A percentile compares a stretch with the other conserved stretches of the same genome.
Evolutionary conservation across 2,797 vertebrate genomes (phyloP).

Genomic region (Cyprinodon diabolis): DNA sequence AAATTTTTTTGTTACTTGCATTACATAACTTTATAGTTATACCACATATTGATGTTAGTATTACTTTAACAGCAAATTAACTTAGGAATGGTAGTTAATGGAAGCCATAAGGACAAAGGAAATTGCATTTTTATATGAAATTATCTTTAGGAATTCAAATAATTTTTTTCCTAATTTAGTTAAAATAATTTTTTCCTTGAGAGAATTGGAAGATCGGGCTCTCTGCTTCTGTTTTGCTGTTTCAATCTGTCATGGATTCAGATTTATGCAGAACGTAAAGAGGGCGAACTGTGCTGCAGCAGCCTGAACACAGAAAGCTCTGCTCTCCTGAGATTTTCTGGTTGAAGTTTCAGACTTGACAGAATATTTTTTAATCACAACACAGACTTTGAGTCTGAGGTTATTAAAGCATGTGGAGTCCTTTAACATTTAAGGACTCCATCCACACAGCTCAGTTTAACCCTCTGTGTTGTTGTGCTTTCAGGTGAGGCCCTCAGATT

Average conservation of each 20-base stretch:
- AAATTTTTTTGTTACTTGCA: too few relatives aligned
- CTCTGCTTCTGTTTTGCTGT: neutral
- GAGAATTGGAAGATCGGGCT: neutral
- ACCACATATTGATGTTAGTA: too few relatives aligned
- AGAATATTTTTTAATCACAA: too few relatives aligned
- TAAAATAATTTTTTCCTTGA: neutral
- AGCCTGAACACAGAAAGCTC: neutral
- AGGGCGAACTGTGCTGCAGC: neutral
- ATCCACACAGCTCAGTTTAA: constrained; percentile 13
- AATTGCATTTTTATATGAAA: too few relatives aligned
- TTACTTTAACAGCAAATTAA: too few relatives aligned
- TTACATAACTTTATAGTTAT: too few relatives aligned
- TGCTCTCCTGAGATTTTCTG: too few relatives aligned
- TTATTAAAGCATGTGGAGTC: neutral
- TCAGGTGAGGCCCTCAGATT: constrained; percentile 68
- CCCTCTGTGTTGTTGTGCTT: neutral
- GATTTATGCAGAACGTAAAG: neutral
- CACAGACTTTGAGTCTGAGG: too few relatives aligned
- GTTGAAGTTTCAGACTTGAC: too few relatives aligned
- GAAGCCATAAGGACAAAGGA: neutral
- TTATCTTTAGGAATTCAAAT: neutral
- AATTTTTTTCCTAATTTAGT: neutral
- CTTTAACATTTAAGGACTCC: constrained; percentile 7
- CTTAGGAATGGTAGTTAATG: too few relatives aligned
- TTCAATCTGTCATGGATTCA: neutral